These are phyloP conservation scores for Camponotus fellah DNA, from an alignment of 2,888 invertebrate species.

Conservation along the genomic window DNA sequence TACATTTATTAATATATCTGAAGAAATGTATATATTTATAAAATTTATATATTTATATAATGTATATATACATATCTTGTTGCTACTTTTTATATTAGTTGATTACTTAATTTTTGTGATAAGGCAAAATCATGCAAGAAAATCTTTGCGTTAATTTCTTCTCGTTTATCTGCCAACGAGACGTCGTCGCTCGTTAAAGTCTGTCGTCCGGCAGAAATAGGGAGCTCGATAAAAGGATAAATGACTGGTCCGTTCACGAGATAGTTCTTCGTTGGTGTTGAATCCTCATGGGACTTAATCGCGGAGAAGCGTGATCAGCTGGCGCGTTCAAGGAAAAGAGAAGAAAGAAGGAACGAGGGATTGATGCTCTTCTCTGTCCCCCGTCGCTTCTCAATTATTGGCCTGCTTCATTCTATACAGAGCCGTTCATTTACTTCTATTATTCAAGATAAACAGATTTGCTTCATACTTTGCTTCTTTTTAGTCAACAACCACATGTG, in stretches of 20 bases:
- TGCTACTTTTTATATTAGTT: background rate
- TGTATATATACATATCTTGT: background rate
- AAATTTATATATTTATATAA: background rate
- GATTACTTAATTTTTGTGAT: background rate
- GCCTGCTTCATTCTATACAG: conserved; percentile 77
- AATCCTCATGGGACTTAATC: conserved; percentile 74
- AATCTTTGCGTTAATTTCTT: conserved; percentile 22
- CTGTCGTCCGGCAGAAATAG: conserved; percentile 35
- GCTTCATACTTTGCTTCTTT: conserved; percentile 75
- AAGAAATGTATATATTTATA: background rate
- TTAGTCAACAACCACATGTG: conserved; percentile 71
- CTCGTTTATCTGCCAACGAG: conserved; percentile 12
- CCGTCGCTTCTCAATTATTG: conserved; percentile 78
- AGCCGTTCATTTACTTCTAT: conserved; percentile 83
- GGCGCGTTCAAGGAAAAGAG: conserved; percentile 64
- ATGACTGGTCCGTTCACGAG: conserved; percentile 71
- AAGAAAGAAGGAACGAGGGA: conserved; percentile 63
- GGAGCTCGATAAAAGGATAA: conserved; percentile 73
- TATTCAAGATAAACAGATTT: conserved; percentile 84
- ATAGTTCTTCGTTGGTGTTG: conserved; percentile 62
- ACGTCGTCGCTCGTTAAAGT: conserved; percentile 37
- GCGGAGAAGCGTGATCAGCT: conserved; percentile 71
- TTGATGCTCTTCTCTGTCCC: conserved; percentile 69
- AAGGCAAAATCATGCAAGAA: background rate
- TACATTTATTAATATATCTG: background rate